Base-by-base conservation (phyloP, 2,113 vertebrate genomes). In the Eonycteris spelaea region DNA sequence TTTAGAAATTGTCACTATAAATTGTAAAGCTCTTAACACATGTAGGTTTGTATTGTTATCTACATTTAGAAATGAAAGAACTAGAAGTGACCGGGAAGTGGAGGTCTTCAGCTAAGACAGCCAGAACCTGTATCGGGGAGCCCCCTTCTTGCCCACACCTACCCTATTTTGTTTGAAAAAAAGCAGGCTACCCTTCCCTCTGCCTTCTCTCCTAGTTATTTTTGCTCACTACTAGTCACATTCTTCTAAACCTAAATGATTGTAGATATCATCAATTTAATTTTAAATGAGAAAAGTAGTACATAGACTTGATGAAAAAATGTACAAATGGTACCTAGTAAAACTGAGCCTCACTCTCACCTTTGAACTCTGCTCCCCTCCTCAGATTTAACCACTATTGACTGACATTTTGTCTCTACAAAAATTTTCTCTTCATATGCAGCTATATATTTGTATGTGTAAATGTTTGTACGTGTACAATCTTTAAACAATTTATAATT, bases 241-340 rank as follows among this genome's bases (percentile, higher is more conserved):
- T 88, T 55, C 33, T 78, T 95, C 74, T 88, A 48, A 93, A 67
- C 5, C 12, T 59, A 51, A 74, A 61, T 19, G 65, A 87, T 61
- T 4, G 30, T 45, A 22, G 18, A 7, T 79, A 3, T 4, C 38
- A 75, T 88, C 43, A 68, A 33, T 61, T 70, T 59, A 77, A 63
- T 79, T 94, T 90, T 79, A 79, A 86, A n/a, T 74, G 35, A n/a
- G 77, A 71, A 89, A 97, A 86, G 35, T 43, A 59, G 71, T 57
- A 57, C 43, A 40, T 43, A 85, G 6, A 74, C 5, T 61, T 83
- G 24, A 79, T 82, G 0, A 3, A 16, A 80, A 43, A 48, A n/a
- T 33, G 5, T 75, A 59, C 13, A 70, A 73, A 55, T 70, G 7
- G 2, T n/a, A 75, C 1, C 38, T 55, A 7, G 45, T 51, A 61